These are phyloP conservation scores for Pristionchus fissidentatus DNA, from an alignment of 2,888 invertebrate species.

Conservation along the genomic window DNA sequence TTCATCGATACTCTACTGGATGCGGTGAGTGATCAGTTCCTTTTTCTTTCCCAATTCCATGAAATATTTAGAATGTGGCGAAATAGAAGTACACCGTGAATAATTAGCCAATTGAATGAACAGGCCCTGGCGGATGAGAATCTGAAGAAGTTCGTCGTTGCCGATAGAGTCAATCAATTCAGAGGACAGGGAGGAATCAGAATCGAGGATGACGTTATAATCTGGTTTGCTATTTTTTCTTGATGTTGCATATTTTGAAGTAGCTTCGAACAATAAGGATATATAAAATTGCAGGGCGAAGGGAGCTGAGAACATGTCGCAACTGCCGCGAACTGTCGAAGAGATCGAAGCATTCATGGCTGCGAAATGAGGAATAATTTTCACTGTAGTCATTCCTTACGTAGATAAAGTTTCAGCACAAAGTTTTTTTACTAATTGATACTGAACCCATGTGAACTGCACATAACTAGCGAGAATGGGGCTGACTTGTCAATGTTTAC, in stretches of 20 bases:
- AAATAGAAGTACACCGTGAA: not conserved
- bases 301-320: slow-evolving; percentile 89
- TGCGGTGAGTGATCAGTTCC: slow-evolving; percentile 78
- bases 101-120: slow-evolving; percentile 75
- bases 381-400: no score
- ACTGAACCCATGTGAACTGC: no score
- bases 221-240: slow-evolving; percentile 80
- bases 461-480: no score
- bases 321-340: slow-evolving; percentile 85
- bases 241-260: no score
- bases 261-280: no score
- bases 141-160: slow-evolving; percentile 85
- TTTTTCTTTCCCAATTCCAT: no score
- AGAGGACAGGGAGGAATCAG: slow-evolving; percentile 88
- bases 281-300: slow-evolving; percentile 77
- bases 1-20: slow-evolving; percentile 83
- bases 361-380: not conserved
- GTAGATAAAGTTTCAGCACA: no score
- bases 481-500: no score
- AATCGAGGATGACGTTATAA: slow-evolving; percentile 95
- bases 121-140: slow-evolving; percentile 84
- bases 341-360: slow-evolving; percentile 76
- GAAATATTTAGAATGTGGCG: no score
- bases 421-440: no score
- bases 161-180: slow-evolving; percentile 84